A percentile compares a stretch with the other conserved stretches of the same genome.
Evolutionary conservation across 2,797 vertebrate genomes (phyloP).

Genomic region (Enteromius viviparus): DNA sequence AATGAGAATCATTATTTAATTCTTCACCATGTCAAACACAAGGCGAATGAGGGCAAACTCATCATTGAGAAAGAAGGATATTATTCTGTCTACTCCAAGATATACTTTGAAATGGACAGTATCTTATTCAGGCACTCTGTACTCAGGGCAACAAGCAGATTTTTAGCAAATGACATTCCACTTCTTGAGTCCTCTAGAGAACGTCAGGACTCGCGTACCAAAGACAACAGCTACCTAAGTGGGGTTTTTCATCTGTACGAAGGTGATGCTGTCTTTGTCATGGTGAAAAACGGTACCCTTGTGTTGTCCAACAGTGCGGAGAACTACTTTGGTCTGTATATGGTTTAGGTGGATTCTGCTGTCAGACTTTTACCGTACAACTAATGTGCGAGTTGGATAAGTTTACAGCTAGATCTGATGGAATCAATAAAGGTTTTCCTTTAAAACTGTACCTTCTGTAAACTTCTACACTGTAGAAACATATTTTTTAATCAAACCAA

Average conservation of each 20-base stretch:
- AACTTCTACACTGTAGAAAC: too few species aligned
- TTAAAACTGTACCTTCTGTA: not conserved
- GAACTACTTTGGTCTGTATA: conserved; percentile 76
- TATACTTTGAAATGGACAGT: conserved; percentile 61
- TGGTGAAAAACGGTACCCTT: conserved; percentile 58
- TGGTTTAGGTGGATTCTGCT: conserved; percentile 66
- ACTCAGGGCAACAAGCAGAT: conserved; percentile 34
- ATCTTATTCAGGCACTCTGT: conserved; percentile 62
- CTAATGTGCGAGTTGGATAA: not conserved
- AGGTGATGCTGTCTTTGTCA: conserved; percentile 70
- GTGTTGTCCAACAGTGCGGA: conserved; percentile 54
- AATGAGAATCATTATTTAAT: conserved; percentile 29
- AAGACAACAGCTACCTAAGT: conserved; percentile 73
- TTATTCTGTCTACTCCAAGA: conserved; percentile 78
- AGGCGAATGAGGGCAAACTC: conserved; percentile 51
- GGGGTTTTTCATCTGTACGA: conserved; percentile 72
- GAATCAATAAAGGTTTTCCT: not conserved
- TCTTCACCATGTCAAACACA: conserved; percentile 66
- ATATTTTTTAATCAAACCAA: not conserved
- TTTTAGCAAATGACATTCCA: not conserved
- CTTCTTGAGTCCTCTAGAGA: conserved; percentile 66
- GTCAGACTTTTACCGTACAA: not conserved
- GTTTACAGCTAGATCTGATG: not conserved
- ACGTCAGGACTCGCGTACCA: fast-evolving
- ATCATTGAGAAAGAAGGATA: conserved; percentile 69